Evolutionary conservation across 1,140 invertebrate genomes (phyloP), one percentile per base, ranked within the genome.

Genomic region (Heliconius congener): DNA sequence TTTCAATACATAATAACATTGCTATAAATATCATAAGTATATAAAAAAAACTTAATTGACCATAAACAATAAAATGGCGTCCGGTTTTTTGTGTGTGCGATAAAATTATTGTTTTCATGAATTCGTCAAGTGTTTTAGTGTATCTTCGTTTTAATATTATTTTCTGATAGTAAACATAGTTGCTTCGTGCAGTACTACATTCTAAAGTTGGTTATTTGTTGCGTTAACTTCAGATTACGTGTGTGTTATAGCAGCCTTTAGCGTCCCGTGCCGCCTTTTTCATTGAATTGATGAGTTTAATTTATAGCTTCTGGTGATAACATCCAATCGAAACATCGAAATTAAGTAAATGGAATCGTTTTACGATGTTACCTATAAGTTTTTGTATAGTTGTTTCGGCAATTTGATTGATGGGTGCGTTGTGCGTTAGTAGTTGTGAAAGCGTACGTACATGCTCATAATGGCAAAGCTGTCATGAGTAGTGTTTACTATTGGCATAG

Each of bases 31-130:
- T 60, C 57, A 27, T 60, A 60, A 60, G n/a, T 60, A 27, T 27
- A 80, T 80, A 79, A 84, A 90, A 90, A 37, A 90, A 87, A 88
- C 83, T 39, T 79, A 83, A 87, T 81, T 82, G 79, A 83, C 93
- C 94, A 95, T 94, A 95, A 95, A 94, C 90, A 95, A 95, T 91
- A 95, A 95, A 94, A 95, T 95, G 94, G 94, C 94, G 93, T 92
- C 84, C 89, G 86, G 90, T 94, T 94, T 94, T 94, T 94, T 93
- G 92, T 94, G 92, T 93, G 91, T 94, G 92, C 89, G 87, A 91
- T 91, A 87, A 91, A 93, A 88, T 90, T 88, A 92, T 93, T 93
- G 91, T 93, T 94, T 93, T 93, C 87, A 80, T 87, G 76, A 88
- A 86, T 88, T 84, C 80, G 42, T 71, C 71, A 84, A 85, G 84